phyloP scores from a whole-genome alignment of 2,797 vertebrate genomes.

The Ctenopoma kingsleyae region DNA sequence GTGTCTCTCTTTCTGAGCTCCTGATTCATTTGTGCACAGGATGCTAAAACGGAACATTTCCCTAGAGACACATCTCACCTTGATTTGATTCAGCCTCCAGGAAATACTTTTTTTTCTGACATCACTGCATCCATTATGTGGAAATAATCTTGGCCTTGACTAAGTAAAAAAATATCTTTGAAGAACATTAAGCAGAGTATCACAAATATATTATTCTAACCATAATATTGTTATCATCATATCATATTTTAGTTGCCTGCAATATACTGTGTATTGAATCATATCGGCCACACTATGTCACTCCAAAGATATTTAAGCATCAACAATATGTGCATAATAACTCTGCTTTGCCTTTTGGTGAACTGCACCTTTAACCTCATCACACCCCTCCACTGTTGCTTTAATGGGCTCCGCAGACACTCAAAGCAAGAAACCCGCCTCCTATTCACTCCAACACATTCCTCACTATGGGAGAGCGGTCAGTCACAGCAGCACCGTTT shows the following conservation, averaged over 20 bases:
- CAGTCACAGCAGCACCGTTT: constrained; percentile 18
- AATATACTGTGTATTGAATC: not conserved
- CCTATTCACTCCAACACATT: constrained; percentile 73
- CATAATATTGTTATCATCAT: not conserved
- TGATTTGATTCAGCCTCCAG: constrained; percentile 32
- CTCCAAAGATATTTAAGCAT: constrained; percentile 19
- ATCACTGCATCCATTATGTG: constrained; percentile 47
- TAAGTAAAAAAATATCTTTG: not conserved
- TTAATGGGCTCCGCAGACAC: constrained; percentile 66
- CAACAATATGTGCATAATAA: constrained; percentile 20
- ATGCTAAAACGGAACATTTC: constrained; percentile 5
- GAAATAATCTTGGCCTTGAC: constrained; percentile 23
- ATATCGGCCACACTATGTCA: not conserved
- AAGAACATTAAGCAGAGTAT: not conserved
- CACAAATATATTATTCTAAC: constrained; percentile 6
- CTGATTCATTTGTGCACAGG: constrained; percentile 29
- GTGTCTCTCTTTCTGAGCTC: constrained; percentile 19
- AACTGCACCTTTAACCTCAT: constrained; percentile 64
- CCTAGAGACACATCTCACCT: constrained; percentile 31
- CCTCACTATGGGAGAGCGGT: constrained; percentile 59
- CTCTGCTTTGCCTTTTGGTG: constrained; percentile 28
- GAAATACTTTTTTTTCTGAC: constrained; percentile 17
- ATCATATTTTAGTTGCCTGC: not conserved
- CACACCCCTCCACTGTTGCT: constrained; percentile 51
- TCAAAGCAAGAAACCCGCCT: constrained; percentile 57